These are phyloP conservation scores for Dendrolimus houi DNA, from an alignment of 2,888 invertebrate species.

Conservation along the genomic window DNA sequence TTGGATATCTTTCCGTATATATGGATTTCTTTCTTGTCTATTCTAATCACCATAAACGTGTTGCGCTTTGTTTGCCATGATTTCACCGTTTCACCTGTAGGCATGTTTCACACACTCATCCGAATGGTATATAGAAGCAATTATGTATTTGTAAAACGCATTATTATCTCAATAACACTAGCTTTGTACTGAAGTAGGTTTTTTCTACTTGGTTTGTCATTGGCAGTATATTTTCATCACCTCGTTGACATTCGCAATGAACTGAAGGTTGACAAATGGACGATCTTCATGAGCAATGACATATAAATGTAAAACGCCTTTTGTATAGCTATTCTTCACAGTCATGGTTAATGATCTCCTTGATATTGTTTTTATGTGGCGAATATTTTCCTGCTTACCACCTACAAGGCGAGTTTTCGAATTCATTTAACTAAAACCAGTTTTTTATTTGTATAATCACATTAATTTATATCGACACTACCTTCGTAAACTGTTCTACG, in stretches of 20 bases:
- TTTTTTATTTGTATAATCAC: too few species aligned
- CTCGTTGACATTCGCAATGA: conserved; percentile 21
- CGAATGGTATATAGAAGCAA: not conserved
- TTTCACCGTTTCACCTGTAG: not conserved
- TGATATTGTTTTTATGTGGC: conserved; percentile 15
- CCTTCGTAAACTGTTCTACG: too few species aligned
- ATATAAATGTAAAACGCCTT: conserved; percentile 10
- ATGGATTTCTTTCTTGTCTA: too few species aligned
- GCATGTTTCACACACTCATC: not conserved
- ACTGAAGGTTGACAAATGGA: conserved; percentile 27
- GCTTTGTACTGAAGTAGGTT: not conserved
- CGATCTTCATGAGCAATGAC: conserved; percentile 21
- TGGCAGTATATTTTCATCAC: conserved; percentile 4
- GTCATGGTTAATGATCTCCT: conserved; percentile 23
- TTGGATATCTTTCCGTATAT: too few species aligned
- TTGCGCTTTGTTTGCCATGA: not conserved
- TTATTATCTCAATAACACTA: not conserved
- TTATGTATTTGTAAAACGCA: not conserved
- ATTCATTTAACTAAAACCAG: too few species aligned
- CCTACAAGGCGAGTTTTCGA: too few species aligned
- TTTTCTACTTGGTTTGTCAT: not conserved
- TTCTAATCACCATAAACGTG: too few species aligned
- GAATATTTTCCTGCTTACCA: too few species aligned
- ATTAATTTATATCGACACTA: too few species aligned
- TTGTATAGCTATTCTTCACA: conserved; percentile 13